Conservation (phyloP, 1,140 invertebrate species). For the Prorops nasuta region DNA sequence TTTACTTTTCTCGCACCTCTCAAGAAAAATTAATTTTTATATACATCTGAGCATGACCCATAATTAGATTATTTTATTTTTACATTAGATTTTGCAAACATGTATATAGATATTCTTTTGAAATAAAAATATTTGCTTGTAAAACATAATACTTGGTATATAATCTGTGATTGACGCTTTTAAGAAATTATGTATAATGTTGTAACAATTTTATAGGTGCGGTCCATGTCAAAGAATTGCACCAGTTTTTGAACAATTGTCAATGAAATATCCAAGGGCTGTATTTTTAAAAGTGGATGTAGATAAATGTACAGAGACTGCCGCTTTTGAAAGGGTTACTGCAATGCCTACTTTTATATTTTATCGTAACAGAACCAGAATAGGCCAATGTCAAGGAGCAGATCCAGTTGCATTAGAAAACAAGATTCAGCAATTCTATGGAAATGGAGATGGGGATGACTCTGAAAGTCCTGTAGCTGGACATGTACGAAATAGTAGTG, state of each 20-base stretch:
- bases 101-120: no score
- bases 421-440: constrained; percentile 89
- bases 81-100: no score
- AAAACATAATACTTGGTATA: neutral
- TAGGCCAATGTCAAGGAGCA: constrained; percentile 82
- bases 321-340: constrained; percentile 79
- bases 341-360: constrained; percentile 99
- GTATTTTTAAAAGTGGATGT: constrained; percentile 96
- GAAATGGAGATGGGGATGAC: constrained; percentile 64
- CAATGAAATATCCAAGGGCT: constrained; percentile 81
- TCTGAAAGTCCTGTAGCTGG: constrained; percentile 68
- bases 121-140: no score
- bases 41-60: no score
- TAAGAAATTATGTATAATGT: neutral
- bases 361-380: constrained; percentile 78
- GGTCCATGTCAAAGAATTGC: constrained; percentile 92
- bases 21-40: neutral
- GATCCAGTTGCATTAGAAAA: constrained; percentile 77
- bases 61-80: no score
- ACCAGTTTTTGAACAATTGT: constrained; percentile 84
- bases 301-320: constrained; percentile 83
- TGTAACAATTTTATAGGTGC: constrained; percentile 71
- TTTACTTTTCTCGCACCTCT: neutral
- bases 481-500: constrained; percentile 63
- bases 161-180: neutral